Evolutionary conservation across 2,797 vertebrate species (phyloP).

Genomic region (Darevskia nairensis): DNA sequence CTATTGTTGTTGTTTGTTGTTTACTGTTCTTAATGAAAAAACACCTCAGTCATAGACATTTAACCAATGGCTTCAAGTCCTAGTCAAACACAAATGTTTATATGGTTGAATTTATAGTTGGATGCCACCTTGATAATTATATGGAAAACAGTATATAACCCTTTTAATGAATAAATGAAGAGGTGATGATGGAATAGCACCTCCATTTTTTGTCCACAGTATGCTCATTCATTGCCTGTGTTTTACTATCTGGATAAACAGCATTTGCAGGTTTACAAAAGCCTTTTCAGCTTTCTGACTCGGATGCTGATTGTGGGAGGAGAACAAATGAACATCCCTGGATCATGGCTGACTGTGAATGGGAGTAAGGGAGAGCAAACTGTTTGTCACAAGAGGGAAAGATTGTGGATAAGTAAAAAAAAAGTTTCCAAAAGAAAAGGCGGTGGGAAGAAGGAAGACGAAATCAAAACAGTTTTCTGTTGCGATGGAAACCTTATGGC

Average conservation of each 20-base stretch:
- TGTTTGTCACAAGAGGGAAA: neutral
- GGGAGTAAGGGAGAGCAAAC: neutral
- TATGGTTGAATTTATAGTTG: too few species aligned
- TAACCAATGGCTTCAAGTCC: too few species aligned
- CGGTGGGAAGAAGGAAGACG: neutral
- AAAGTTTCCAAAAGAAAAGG: conserved; percentile 9
- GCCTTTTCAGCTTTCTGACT: neutral
- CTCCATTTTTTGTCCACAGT: neutral
- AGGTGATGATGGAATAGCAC: too few species aligned
- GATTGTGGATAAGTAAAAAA: neutral
- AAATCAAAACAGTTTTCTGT: neutral
- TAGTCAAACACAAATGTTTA: too few species aligned
- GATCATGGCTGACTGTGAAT: neutral
- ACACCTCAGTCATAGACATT: too few species aligned
- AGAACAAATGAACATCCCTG: neutral
- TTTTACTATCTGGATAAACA: neutral
- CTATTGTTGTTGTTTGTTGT: too few species aligned
- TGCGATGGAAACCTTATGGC: neutral
- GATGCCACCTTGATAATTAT: too few species aligned
- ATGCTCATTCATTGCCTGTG: neutral
- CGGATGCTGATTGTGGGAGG: neutral
- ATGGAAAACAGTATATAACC: too few species aligned
- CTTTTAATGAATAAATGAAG: neutral
- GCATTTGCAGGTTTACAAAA: neutral
- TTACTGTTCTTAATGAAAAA: too few species aligned